Evolutionary conservation across 2,113 vertebrate genomes (phyloP), one percentile per base, ranked within the genome.

Genomic region (Macaca fascicularis): DNA sequence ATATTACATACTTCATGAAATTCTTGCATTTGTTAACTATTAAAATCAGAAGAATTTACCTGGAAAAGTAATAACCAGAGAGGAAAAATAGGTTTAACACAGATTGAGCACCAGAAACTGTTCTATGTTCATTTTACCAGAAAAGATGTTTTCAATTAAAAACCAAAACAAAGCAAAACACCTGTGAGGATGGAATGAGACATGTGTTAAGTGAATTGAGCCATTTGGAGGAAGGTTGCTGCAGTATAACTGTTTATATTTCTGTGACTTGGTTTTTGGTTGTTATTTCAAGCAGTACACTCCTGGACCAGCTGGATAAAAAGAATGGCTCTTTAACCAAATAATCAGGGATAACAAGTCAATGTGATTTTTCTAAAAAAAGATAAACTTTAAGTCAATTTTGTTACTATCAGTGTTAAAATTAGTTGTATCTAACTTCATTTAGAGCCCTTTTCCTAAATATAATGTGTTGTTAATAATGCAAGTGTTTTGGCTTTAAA

Each of bases 141-240:
- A 95, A 89, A 83, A 70, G 25, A 32, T 84, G 9, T 96, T 94
- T 95, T 97, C 52, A 89, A 38, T 94, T 95, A 50, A 83, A 90
- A 89, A 40, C 35, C 14, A 50, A 86, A 5, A 20, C 38, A 35
- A 69, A 52, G 30, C 25, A 20, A 16, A 40, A 69, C 81, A 43
- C 30, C n/a, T 94, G 87, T 96, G 90, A 96, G 76, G 30, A 32
- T 16, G 45, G 38, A 95, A 86, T 97, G 94, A 97, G 89, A 0
- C 94, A 82, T 69, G 78, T 97, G 85, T 97, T 94, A 97, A 80
- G 5, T 57, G 40, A 40, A 27, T 32, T 70, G 81, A 82, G 52
- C 90, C 81, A 45, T 90, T 83, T 50, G 43, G 75, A 67, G 86
- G 40, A 38, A 70, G 57, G 27, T 76, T 75, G 61, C 78, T 90